Conservation (phyloP, 1,140 invertebrate species). For the Spodoptera frugiperda region DNA sequence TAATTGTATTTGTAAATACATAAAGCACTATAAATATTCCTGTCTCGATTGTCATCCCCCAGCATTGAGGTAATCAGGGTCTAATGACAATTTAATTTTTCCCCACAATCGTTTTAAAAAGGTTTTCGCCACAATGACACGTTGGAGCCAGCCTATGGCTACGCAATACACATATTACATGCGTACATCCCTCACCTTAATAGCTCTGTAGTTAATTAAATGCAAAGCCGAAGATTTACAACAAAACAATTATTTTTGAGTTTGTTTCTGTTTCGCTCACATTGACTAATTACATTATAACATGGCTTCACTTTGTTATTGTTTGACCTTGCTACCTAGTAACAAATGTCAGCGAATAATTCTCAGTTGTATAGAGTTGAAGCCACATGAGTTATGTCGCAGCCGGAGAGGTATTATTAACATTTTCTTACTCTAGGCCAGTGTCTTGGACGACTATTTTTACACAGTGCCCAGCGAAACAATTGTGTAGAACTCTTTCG, state of each 20-base stretch:
- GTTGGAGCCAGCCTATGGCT: background rate
- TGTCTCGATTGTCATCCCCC: too few species aligned
- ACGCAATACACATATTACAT: too few species aligned
- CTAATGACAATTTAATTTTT: too few species aligned
- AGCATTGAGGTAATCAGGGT: too few species aligned
- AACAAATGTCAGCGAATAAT: slow-evolving; percentile 30
- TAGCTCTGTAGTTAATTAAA: background rate
- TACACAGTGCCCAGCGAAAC: slow-evolving; percentile 63
- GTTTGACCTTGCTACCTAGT: slow-evolving; percentile 22
- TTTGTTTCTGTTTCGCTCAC: background rate
- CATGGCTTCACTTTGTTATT: slow-evolving; percentile 15
- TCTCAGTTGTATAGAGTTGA: slow-evolving; percentile 41
- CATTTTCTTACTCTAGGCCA: slow-evolving; percentile 64
- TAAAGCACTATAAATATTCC: too few species aligned
- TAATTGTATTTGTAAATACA: too few species aligned
- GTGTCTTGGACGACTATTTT: slow-evolving; percentile 72
- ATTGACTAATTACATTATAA: slow-evolving; percentile 16
- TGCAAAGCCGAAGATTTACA: background rate
- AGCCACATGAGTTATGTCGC: slow-evolving; percentile 65
- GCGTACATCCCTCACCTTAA: background rate
- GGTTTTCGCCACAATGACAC: background rate
- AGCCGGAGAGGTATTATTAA: slow-evolving; percentile 67
- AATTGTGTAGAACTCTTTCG: slow-evolving; percentile 71
- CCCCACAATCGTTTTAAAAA: too few species aligned
- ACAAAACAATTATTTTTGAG: background rate